Conservation (phyloP, 2,797 vertebrate genomes). For the Chiroxiphia lanceolata region DNA sequence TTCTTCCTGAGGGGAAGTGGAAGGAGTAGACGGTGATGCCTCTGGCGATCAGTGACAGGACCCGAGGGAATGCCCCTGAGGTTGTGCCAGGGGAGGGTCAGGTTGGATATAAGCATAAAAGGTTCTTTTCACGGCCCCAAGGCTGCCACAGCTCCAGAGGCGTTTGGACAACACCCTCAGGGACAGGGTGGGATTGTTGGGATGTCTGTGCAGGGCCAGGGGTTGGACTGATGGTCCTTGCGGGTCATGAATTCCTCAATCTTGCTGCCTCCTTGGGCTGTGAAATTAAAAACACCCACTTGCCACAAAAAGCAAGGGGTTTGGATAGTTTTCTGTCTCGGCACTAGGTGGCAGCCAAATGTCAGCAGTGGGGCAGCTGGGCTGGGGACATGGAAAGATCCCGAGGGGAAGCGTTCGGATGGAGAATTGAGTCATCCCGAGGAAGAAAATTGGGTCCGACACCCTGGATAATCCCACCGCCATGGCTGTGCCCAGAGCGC, state of each 20-base stretch:
- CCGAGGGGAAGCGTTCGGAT: background rate
- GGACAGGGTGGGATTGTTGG: background rate
- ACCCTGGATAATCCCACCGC: background rate
- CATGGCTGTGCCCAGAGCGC: background rate
- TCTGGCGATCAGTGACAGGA: no score
- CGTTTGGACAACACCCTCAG: background rate
- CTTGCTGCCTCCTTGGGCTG: background rate
- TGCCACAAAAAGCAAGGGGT: background rate
- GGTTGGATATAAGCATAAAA: background rate
- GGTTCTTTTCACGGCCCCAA: background rate
- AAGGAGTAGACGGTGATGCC: no score
- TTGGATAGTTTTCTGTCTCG: background rate
- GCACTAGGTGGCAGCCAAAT: conserved; percentile 48
- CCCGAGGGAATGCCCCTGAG: no score
- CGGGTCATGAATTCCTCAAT: background rate
- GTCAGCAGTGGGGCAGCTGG: background rate
- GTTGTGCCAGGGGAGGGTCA: background rate
- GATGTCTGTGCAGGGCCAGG: background rate
- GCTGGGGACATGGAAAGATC: background rate
- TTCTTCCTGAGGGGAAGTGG: no score
- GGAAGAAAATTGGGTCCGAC: background rate
- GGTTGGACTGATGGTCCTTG: background rate
- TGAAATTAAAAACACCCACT: rapidly evolving
- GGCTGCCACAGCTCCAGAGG: background rate
- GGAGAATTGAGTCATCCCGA: background rate